These are phyloP conservation scores for Mus spretus DNA, from an alignment of 2,797 vertebrate species.

Conservation along the genomic window DNA sequence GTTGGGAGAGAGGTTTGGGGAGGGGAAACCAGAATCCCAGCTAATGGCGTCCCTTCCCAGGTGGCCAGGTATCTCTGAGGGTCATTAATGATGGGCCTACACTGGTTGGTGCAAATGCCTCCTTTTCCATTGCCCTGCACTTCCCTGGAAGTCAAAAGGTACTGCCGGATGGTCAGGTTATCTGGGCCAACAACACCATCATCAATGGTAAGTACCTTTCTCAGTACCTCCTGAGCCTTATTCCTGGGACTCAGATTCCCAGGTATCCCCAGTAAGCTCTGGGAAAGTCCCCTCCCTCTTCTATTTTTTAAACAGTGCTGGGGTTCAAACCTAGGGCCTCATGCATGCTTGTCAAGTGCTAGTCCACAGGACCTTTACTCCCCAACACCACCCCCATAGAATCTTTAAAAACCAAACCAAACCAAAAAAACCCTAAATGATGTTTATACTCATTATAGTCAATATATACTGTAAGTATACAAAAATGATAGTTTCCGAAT, in stretches of 20 bases:
- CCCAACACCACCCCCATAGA: no score
- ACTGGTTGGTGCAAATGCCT: constrained; percentile 92
- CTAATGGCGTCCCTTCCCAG: constrained; percentile 85
- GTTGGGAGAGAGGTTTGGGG: not conserved
- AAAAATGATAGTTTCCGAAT: not conserved
- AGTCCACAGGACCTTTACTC: not conserved
- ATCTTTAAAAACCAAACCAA: not conserved
- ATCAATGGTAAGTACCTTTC: constrained; percentile 91
- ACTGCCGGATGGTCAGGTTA: constrained; percentile 92
- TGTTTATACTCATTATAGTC: not conserved
- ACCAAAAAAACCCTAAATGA: no score
- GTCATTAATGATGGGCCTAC: constrained; percentile 95
- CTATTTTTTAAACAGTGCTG: not conserved
- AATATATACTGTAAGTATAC: not conserved
- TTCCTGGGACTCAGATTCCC: not conserved
- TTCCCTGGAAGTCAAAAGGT: constrained; percentile 93
- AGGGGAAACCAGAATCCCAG: not conserved
- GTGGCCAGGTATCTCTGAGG: constrained; percentile 93
- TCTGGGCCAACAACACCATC: constrained; percentile 93
- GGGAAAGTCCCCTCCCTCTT: not conserved
- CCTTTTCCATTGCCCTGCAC: constrained; percentile 92
- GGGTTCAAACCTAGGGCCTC: not conserved
- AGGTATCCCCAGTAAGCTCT: not conserved
- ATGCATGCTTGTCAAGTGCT: not conserved
- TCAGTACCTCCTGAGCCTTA: not conserved